phyloP scores from a whole-genome alignment of 2,888 invertebrate species.

The Hoplodrina ambigua region DNA sequence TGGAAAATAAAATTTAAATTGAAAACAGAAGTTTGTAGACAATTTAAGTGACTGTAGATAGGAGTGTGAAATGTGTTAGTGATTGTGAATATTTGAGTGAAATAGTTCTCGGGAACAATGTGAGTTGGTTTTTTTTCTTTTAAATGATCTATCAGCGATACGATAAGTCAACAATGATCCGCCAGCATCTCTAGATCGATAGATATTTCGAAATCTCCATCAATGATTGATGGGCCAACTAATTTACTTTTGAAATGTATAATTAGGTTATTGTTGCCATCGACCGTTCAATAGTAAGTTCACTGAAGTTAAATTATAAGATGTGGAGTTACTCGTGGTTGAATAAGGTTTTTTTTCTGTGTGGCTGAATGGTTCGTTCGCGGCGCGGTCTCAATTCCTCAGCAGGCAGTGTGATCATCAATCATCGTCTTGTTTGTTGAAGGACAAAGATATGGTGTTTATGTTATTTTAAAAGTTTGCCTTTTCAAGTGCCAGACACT shows the following conservation, averaged over 20 bases:
- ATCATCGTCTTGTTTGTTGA: constrained; percentile 83
- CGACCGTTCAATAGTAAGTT: constrained; percentile 73
- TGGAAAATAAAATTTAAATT: constrained; percentile 8
- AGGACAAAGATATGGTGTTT: constrained; percentile 75
- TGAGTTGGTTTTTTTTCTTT: constrained; percentile 61
- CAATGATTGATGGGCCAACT: constrained; percentile 79
- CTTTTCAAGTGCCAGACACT: constrained; percentile 34
- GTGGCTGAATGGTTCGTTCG: constrained; percentile 68
- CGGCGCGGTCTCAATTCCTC: constrained; percentile 77
- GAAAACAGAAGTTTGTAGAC: constrained; percentile 5
- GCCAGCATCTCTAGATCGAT: constrained; percentile 47
- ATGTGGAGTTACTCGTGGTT: constrained; percentile 58
- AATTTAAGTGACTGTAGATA: constrained; percentile 17
- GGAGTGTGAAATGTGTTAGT: constrained; percentile 61
- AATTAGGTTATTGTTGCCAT: constrained; percentile 85
- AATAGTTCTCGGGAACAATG: constrained; percentile 54
- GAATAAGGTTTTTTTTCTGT: constrained; percentile 75
- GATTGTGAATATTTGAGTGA: constrained; percentile 48
- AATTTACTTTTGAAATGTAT: constrained; percentile 78
- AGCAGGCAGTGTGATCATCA: constrained; percentile 75
- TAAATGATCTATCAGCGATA: constrained; percentile 51
- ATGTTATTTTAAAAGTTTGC: constrained; percentile 65
- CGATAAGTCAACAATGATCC: constrained; percentile 41
- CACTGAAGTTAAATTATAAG: constrained; percentile 72
- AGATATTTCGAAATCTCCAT: constrained; percentile 61